Conservation (phyloP, 2,113 vertebrate species). For the Lasiurus cinereus region DNA sequence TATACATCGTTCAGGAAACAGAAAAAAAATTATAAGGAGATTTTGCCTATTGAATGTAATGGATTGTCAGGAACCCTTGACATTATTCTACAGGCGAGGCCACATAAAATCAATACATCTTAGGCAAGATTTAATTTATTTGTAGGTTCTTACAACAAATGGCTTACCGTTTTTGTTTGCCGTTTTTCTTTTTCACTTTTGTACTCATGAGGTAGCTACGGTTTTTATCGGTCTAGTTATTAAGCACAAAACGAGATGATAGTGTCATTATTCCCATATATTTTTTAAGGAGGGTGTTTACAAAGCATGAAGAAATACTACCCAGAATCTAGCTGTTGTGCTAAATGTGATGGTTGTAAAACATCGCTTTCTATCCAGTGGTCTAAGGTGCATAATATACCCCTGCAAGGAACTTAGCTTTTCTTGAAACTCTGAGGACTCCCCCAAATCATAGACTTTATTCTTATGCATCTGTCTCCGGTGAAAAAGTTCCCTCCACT, state of each 20-base stretch:
- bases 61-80: constrained; percentile 88
- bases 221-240: constrained; percentile 81
- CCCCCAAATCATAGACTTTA: not conserved
- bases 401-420: not conserved
- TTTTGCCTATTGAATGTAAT: constrained; percentile 88
- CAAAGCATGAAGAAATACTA: constrained; percentile 5
- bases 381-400: not conserved
- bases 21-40: constrained; percentile 87
- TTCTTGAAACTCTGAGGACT: too few species aligned
- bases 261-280: constrained; percentile 68
- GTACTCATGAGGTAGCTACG: constrained; percentile 78
- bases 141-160: constrained; percentile 89
- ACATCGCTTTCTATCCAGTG: not conserved
- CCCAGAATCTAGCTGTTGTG: not conserved
- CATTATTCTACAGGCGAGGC: constrained; percentile 88
- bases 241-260: constrained; percentile 77
- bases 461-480: not conserved
- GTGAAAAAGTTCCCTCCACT: not conserved
- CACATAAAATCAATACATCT: constrained; percentile 90
- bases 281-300: constrained; percentile 58
- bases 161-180: constrained; percentile 87
- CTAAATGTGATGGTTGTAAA: not conserved
- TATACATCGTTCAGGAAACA: constrained; percentile 81
- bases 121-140: constrained; percentile 91
- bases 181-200: constrained; percentile 86